Conservation (phyloP, 2,113 vertebrate genomes). For the Morone chrysops region DNA sequence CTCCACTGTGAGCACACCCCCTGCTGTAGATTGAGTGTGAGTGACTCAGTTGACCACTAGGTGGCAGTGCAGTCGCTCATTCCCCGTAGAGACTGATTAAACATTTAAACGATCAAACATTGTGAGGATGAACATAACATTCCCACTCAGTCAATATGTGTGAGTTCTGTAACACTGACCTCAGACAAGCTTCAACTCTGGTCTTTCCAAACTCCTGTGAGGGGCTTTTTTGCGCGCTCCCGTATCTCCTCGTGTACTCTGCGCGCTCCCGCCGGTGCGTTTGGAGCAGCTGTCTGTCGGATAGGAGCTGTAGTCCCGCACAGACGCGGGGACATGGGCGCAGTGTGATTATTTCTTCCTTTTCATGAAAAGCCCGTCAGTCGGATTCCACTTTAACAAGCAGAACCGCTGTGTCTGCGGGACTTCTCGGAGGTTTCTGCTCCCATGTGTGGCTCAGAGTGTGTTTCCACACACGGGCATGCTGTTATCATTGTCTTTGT, state of each 20-base stretch:
- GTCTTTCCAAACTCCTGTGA: background rate
- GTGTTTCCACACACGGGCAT: slow-evolving; percentile 34
- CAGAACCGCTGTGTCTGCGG: background rate
- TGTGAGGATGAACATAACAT: fast-evolving
- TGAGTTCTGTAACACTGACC: background rate
- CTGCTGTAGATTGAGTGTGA: slow-evolving; percentile 2
- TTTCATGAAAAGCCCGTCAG: background rate
- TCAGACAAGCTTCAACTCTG: no score
- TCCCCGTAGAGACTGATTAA: no score
- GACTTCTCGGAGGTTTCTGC: slow-evolving; percentile 16
- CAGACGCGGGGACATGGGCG: slow-evolving; percentile 30
- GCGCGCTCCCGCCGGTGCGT: slow-evolving; percentile 68
- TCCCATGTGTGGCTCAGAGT: slow-evolving; percentile 14
- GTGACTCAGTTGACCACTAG: slow-evolving; percentile 5
- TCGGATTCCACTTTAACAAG: slow-evolving; percentile 11
- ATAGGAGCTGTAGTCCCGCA: slow-evolving; percentile 31
- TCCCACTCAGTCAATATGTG: fast-evolving
- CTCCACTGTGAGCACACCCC: background rate
- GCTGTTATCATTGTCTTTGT: slow-evolving; percentile 72
- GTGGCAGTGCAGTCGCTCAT: slow-evolving; percentile 25
- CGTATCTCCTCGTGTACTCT: slow-evolving; percentile 32
- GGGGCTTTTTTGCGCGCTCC: slow-evolving; percentile 43
- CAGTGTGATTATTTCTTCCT: slow-evolving; percentile 24
- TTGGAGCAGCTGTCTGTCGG: slow-evolving; percentile 54
- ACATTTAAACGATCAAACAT: background rate